Percentiles rank a stretch among this genome's conserved stretches.
Evolutionary conservation across 2,888 invertebrate species (phyloP).

Genomic region (Sinotaia quadrata): DNA sequence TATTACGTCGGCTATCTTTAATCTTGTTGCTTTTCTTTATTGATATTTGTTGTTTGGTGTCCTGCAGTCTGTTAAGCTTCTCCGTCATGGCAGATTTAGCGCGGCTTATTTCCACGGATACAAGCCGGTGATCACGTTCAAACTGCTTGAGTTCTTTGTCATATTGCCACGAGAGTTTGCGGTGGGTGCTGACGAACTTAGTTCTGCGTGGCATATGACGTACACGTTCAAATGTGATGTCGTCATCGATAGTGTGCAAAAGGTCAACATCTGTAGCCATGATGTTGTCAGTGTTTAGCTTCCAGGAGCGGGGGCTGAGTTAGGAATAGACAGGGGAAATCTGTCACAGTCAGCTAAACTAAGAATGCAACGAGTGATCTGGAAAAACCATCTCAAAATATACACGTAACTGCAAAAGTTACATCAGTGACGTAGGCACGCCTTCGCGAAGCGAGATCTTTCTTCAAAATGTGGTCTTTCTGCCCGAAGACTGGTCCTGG

Average conservation of each 20-base stretch:
- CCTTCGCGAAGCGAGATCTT: too few relatives aligned
- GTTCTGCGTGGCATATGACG: slow-evolving; percentile 46
- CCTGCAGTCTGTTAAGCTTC: slow-evolving; percentile 40
- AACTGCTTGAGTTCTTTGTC: slow-evolving; percentile 46
- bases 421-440: too few relatives aligned
- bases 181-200: slow-evolving; percentile 46
- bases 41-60: slow-evolving; percentile 20
- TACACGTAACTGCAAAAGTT: too few relatives aligned
- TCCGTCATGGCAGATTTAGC: slow-evolving; percentile 44
- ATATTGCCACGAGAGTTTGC: slow-evolving; percentile 49
- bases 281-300: not conserved
- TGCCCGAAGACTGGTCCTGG: too few relatives aligned
- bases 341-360: too few relatives aligned
- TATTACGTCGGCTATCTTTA: not conserved
- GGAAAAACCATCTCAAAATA: too few relatives aligned
- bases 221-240: slow-evolving; percentile 50
- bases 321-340: too few relatives aligned
- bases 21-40: not conserved
- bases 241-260: slow-evolving; percentile 46
- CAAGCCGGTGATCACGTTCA: slow-evolving; percentile 44
- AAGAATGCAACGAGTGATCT: too few relatives aligned
- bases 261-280: slow-evolving; percentile 15
- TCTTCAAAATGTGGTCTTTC: too few relatives aligned
- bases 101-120: slow-evolving; percentile 40
- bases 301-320: too few relatives aligned